These are phyloP conservation scores for Onychostoma macrolepis DNA, from an alignment of 2,113 vertebrate species.

Conservation along the genomic window DNA sequence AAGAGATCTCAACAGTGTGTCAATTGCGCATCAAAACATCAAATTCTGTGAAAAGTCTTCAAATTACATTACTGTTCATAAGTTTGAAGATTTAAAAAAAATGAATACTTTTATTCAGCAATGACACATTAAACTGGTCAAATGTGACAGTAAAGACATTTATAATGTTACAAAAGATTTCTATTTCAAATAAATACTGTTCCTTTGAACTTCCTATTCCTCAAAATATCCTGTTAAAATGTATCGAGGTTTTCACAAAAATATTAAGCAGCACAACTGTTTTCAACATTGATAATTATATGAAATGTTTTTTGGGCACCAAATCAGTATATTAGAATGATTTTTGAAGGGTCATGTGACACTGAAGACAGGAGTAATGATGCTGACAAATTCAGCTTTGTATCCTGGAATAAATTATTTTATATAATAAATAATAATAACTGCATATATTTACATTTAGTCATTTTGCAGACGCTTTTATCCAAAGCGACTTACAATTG, in stretches of 20 bases:
- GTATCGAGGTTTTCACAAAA: neutral
- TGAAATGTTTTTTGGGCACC: neutral
- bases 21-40: neutral
- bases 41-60: neutral
- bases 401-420: neutral
- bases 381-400: neutral
- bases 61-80: neutral
- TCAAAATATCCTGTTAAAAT: neutral
- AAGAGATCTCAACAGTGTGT: neutral
- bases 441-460: no score
- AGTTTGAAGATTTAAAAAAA: neutral
- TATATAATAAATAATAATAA: neutral
- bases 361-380: neutral
- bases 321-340: no score
- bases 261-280: neutral
- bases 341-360: no score
- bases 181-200: neutral
- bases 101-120: neutral
- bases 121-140: neutral
- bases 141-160: neutral
- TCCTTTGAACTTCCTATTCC: neutral
- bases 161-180: neutral
- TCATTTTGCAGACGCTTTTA: no score
- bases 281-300: neutral
- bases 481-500: no score